Evolutionary conservation across 2,888 invertebrate genomes (phyloP), one percentile per base, ranked within the genome.

Genomic region (Lissonota sp.): DNA sequence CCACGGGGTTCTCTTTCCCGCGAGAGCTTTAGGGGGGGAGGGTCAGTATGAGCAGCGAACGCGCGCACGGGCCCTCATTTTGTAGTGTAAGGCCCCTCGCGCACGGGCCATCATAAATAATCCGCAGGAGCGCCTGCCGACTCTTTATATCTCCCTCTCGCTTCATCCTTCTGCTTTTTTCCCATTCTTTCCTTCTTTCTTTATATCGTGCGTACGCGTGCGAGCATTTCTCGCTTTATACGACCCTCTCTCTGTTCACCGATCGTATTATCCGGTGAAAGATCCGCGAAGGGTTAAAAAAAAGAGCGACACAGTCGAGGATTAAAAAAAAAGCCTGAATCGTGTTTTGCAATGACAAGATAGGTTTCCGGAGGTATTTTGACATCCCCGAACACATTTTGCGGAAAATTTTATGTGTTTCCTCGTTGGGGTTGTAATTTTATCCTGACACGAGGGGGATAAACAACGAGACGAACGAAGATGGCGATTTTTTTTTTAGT

Each of bases 61-160:
- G 62, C 53, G 60, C 75, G 62, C 69, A 69, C 69, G 69, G 53
- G 76, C 69, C 16, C 76, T 44, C 69, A 64, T 46, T 57, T 42
- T 53, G 62, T 63, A 51, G 55, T 67, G 58, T 60, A 55, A 58
- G 60, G 69, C 26, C 26, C 26, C 26, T 26, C 26, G 72, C 26
- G 49, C 79, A 79, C 81, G 72, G 78, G 72, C 80, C 81, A 81
- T 71, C 83, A 78, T 79, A 80, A 79, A 82, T 83, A 84, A 83
- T 83, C 67, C 67, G 79, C 72, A 64, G 67, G 73, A 74, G 70
- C 71, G 46, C 62, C 39, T 60, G 53, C 62, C 62, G 55, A 51
- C 42, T 72, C 63, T 51, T 16, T 63, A 70, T 53, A 6, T 51
- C 51, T 26, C 26, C 26, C 26, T 26, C 26, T 26, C 26, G 3